These are phyloP conservation scores for Dicyrtomina minuta DNA, from an alignment of 2,888 invertebrate genomes.

Conservation along the genomic window DNA sequence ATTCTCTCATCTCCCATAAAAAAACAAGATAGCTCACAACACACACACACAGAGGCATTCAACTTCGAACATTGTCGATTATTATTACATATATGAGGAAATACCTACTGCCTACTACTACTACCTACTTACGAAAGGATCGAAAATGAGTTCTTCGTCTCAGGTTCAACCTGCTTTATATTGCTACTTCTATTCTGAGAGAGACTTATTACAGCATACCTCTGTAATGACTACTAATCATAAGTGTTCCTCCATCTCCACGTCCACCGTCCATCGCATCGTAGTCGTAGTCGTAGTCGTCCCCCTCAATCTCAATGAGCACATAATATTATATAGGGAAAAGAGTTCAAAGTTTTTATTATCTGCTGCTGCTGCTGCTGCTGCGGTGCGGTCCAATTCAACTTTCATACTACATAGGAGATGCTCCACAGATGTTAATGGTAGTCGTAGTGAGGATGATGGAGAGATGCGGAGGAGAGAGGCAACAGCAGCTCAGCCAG, in stretches of 20 bases:
- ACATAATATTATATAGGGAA: no score
- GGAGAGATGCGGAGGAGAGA: background rate
- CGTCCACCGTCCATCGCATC: no score
- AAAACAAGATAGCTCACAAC: no score
- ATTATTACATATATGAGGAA: no score
- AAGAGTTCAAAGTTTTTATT: slow-evolving; percentile 14
- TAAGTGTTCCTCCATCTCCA: slow-evolving; percentile 15
- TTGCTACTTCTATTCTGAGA: background rate
- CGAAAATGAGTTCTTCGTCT: background rate
- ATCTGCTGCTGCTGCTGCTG: background rate
- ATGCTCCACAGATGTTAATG: slow-evolving; percentile 22
- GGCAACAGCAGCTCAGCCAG: background rate
- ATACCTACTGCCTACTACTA: no score
- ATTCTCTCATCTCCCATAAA: no score
- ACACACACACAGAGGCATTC: no score
- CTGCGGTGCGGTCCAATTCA: slow-evolving; percentile 3
- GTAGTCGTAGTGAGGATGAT: background rate
- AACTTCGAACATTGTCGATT: no score
- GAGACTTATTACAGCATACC: slow-evolving; percentile 33
- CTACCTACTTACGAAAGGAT: background rate
- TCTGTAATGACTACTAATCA: slow-evolving; percentile 35
- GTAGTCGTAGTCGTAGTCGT: no score
- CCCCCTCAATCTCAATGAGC: background rate
- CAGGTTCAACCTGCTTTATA: background rate
- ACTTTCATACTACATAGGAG: background rate